phyloP scores from a whole-genome alignment of 2,888 invertebrate species.

The Temnothorax ravouxi region DNA sequence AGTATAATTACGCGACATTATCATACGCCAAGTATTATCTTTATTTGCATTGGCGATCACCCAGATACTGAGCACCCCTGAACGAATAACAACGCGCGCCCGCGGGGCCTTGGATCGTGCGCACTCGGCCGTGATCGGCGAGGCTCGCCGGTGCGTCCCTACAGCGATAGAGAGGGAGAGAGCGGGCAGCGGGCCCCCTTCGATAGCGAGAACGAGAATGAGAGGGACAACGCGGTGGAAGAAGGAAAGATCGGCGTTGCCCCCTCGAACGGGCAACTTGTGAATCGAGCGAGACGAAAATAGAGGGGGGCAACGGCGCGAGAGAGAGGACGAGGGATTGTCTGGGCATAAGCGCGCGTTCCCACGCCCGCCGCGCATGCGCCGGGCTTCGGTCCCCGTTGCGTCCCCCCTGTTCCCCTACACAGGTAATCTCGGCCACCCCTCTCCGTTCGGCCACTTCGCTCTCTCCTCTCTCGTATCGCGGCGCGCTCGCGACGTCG shows the following conservation, averaged over 20 bases:
- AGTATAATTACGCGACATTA: constrained; percentile 19
- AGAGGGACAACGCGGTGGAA: constrained; percentile 27
- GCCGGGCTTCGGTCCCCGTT: constrained; percentile 68
- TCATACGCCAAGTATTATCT: constrained; percentile 54
- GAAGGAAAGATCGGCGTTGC: constrained; percentile 43
- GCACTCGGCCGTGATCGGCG: constrained; percentile 80
- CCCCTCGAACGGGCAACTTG: constrained; percentile 33
- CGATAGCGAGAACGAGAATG: constrained; percentile 45
- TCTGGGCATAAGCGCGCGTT: constrained; percentile 82
- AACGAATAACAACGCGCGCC: constrained; percentile 72
- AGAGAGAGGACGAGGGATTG: constrained; percentile 59
- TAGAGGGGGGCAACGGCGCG: constrained; percentile 38
- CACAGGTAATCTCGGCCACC: constrained; percentile 71
- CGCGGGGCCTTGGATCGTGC: constrained; percentile 77
- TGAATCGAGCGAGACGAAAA: constrained; percentile 23
- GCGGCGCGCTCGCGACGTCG: background rate
- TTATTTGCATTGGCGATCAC: constrained; percentile 72
- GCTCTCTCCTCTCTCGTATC: constrained; percentile 30
- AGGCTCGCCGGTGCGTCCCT: constrained; percentile 75
- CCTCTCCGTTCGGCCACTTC: constrained; percentile 18
- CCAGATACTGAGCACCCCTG: constrained; percentile 82
- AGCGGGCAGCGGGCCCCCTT: constrained; percentile 27
- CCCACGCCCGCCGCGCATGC: constrained; percentile 84
- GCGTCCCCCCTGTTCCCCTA: constrained; percentile 61
- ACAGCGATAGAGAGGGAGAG: constrained; percentile 29